Base-by-base conservation (phyloP, 2,113 vertebrate species). In the Ondatra zibethicus region DNA sequence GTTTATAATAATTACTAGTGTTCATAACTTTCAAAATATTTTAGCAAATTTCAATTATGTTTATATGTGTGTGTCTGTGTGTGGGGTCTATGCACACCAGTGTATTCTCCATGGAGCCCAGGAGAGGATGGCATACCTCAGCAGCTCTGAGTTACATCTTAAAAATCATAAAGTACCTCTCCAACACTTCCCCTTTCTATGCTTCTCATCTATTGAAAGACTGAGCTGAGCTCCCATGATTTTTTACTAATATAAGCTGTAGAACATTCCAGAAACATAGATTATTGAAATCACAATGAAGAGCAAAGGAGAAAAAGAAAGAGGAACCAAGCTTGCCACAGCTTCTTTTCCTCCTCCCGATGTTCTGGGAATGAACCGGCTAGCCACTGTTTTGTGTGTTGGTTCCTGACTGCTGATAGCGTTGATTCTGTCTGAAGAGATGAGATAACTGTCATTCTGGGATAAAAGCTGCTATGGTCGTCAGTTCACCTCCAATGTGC, bases 391-490 rank as follows among this genome's bases (percentile, higher is more conserved):
- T 84, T 93, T 8, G 45, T 95, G 89, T 81, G 92, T 47, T 77
- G 63, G 33, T 78, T 94, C 33, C n/a, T 84, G 55, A 84, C 45
- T 89, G 72, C 77, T 75, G 76, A 68, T 47, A 13, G 82, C 81
- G 36, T 94, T 92, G 72, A 81, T 92, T 93, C 81, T 97, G 84
- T 93, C 78, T 72, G 39, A 68, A 33, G 17, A 58, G 92, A 89
- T 47, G 89, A 95, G 91, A 7, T 82, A 61, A 14, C 6, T 42
- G 68, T 77, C n/a, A 47, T 50, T 76, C n/a, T 81, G 68, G 7
- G 16, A 73, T 39, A 36, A 73, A 73, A 73, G 70, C 19, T n/a
- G 4, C 70, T 39, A 1, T 23, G 17, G 17, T 72, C 17, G 19
- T 72, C 14, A 72, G 70, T 73, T 73, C 36, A 72, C 36, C 36